Percentiles rank a stretch among this genome's conserved stretches.
phyloP scores from a whole-genome alignment of 2,888 invertebrate species.

The Frankliniella fusca region DNA sequence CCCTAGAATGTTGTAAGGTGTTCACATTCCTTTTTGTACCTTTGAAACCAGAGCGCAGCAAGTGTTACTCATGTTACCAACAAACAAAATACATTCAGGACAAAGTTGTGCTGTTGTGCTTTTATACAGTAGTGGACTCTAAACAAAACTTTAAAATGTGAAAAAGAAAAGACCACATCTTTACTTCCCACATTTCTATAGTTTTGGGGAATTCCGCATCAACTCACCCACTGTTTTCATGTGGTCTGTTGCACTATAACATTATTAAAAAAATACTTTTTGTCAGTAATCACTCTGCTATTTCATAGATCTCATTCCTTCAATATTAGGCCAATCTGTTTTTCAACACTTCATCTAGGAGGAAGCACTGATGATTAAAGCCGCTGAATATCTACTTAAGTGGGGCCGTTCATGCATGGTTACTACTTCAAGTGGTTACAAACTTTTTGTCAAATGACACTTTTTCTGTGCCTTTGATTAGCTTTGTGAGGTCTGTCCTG shows the following conservation, averaged over 20 bases:
- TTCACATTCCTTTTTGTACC: background rate
- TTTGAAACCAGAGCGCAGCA: slow-evolving; percentile 16
- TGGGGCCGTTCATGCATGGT: no score
- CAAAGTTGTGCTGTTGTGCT: background rate
- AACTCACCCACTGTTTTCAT: background rate
- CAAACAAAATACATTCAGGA: background rate
- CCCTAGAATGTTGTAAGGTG: background rate
- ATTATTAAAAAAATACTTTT: slow-evolving; percentile 9
- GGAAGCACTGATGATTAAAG: background rate
- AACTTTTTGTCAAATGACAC: no score
- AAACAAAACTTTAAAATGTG: background rate
- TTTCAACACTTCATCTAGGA: background rate
- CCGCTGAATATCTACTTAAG: background rate
- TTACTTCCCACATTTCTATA: background rate
- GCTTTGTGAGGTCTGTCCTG: no score
- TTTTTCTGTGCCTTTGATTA: no score
- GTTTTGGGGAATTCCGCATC: background rate
- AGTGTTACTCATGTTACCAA: background rate
- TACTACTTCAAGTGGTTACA: no score
- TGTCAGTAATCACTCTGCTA: background rate
- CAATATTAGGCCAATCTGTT: background rate
- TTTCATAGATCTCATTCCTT: background rate
- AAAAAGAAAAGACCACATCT: background rate
- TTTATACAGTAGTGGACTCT: background rate
- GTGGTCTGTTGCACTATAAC: background rate